A percentile compares a stretch with the other conserved stretches of the same genome.
These are phyloP conservation scores for Nysson spinosus DNA, from an alignment of 2,888 invertebrate genomes.

Conservation along the genomic window DNA sequence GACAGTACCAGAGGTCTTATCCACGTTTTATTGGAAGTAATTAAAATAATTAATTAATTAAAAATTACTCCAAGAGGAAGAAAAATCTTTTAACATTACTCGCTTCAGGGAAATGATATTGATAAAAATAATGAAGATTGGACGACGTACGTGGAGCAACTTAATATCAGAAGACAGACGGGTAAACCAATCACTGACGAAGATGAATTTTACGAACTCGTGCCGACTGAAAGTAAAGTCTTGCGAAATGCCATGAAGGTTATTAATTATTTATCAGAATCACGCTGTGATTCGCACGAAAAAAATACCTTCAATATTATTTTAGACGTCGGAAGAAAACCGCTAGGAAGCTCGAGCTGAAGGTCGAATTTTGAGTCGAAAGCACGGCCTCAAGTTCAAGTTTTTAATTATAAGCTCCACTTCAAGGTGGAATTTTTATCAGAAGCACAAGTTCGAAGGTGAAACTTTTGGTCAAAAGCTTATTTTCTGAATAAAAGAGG, in stretches of 20 bases:
- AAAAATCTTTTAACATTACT: neutral
- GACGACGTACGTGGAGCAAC: constrained; percentile 34
- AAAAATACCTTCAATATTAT: neutral
- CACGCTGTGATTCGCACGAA: neutral
- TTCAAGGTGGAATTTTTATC: no score
- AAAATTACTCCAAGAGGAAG: neutral
- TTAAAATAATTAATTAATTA: no score
- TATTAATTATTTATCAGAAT: neutral
- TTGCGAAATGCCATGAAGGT: constrained; percentile 16
- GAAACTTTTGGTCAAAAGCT: no score
- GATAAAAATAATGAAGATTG: constrained; percentile 26
- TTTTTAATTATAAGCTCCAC: no score
- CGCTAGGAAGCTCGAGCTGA: no score
- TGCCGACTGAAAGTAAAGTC: constrained; percentile 16
- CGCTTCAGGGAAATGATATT: constrained; percentile 46
- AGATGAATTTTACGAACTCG: constrained; percentile 8
- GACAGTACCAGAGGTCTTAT: constrained; percentile 52
- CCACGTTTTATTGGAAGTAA: constrained; percentile 52
- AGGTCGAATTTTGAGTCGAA: no score
- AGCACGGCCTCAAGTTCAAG: no score
- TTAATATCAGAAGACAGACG: constrained; percentile 23
- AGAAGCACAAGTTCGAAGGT: no score
- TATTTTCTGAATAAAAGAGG: no score
- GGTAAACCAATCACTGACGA: neutral
- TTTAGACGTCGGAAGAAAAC: no score